Conservation (phyloP, 2,113 vertebrate genomes). For the Bubo bubo region DNA sequence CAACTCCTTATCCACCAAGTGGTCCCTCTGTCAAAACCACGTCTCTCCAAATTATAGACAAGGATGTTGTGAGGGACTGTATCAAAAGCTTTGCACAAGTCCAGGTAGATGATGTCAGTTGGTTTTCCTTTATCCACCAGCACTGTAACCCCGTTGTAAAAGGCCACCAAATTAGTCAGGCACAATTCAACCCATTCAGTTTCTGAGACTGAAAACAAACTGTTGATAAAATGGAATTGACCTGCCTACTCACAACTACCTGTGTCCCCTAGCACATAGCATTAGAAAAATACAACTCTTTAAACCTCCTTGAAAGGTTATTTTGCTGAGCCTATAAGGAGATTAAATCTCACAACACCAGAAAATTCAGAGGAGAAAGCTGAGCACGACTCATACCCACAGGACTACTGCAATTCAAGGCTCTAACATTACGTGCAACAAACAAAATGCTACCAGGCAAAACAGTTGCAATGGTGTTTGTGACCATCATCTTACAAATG, state of each 20-base stretch:
- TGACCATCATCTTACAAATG: neutral
- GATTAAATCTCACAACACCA: neutral
- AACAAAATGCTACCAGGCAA: neutral
- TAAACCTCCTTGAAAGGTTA: neutral
- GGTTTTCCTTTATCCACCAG: too few species aligned
- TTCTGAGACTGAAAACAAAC: neutral
- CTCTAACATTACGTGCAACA: neutral
- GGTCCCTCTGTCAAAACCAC: too few species aligned
- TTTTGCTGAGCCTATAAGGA: neutral
- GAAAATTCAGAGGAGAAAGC: neutral
- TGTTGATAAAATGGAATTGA: fast-evolving
- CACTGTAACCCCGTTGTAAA: too few species aligned
- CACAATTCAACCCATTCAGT: neutral
- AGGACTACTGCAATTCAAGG: neutral
- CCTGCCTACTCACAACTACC: neutral
- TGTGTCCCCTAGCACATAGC: neutral
- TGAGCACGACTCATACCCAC: neutral
- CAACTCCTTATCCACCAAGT: too few species aligned
- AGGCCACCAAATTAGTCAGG: too few species aligned
- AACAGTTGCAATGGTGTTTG: neutral
- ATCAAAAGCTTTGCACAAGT: too few species aligned
- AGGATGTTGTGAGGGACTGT: too few species aligned
- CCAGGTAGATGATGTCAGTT: too few species aligned
- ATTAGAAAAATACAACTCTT: neutral
- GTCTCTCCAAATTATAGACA: too few species aligned